Conservation (phyloP, 1,140 invertebrate species). For the Polypedilum vanderplanki region DNA sequence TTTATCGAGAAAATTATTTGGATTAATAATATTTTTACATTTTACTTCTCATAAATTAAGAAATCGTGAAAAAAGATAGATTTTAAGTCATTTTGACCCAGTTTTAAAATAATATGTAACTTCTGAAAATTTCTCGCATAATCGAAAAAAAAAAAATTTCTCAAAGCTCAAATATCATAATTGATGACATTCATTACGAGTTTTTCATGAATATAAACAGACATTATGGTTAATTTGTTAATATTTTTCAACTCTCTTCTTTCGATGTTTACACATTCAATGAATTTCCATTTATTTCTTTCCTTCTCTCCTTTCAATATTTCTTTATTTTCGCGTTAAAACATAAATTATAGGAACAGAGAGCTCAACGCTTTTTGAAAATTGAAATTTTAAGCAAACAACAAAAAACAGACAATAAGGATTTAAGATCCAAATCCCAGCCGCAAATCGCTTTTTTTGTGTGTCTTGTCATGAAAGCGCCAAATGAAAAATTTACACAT, state of each 20-base stretch:
- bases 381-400: background rate
- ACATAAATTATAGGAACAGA: slow-evolving; percentile 23
- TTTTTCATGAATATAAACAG: slow-evolving; percentile 13
- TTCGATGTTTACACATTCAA: slow-evolving; percentile 6
- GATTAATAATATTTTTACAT: background rate
- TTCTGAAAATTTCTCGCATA: too few species aligned
- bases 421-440: slow-evolving; percentile 3
- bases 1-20: slow-evolving; percentile 10
- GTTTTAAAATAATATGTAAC: too few species aligned
- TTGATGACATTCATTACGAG: background rate
- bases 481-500: background rate
- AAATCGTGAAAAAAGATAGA: background rate
- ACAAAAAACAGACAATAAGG: slow-evolving; percentile 6
- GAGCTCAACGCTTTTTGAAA: background rate
- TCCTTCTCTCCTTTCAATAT: background rate
- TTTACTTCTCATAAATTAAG: too few species aligned
- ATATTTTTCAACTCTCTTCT: slow-evolving; percentile 13
- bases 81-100: background rate
- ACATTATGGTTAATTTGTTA: slow-evolving; percentile 19
- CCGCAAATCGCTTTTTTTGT: background rate
- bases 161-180: slow-evolving; percentile 17
- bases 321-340: background rate
- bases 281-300: slow-evolving; percentile 19
- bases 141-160: too few species aligned
- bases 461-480: background rate